Percentiles rank a stretch among this genome's conserved stretches.
Evolutionary conservation across 2,113 vertebrate genomes (phyloP).

Genomic region (Pimephales promelas): DNA sequence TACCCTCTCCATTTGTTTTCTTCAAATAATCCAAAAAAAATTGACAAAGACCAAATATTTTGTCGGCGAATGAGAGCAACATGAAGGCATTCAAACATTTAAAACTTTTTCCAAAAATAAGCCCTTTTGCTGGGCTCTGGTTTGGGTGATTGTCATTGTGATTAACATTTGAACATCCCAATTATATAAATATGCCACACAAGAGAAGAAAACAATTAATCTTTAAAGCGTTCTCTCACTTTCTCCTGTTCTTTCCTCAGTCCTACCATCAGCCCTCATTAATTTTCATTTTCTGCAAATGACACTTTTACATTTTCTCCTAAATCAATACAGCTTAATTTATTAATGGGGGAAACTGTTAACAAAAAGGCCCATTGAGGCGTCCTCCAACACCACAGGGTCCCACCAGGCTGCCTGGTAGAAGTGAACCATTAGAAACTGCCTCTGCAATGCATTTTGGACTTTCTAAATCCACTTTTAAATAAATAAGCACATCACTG

Average conservation of each 20-base stretch:
- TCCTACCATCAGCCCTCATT: not conserved
- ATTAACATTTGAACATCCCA: not conserved
- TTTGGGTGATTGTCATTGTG: not conserved
- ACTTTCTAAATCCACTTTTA: too few relatives aligned
- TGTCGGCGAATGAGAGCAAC: not conserved
- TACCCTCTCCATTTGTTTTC: not conserved
- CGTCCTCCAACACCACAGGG: not conserved
- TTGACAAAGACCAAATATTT: not conserved
- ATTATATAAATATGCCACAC: slow-evolving; percentile 14
- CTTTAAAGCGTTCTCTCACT: not conserved
- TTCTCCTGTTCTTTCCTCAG: not conserved
- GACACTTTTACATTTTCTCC: not conserved
- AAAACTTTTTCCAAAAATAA: not conserved
- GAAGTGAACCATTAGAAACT: not conserved
- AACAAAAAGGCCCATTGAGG: not conserved
- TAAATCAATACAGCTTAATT: slow-evolving; percentile 12
- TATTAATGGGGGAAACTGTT: not conserved
- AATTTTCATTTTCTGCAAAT: slow-evolving; percentile 13
- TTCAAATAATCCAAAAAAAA: slow-evolving; percentile 13
- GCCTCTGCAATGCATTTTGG: not conserved
- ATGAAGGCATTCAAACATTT: not conserved
- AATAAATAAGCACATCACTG: too few relatives aligned
- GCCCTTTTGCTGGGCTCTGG: not conserved
- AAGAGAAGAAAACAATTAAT: not conserved
- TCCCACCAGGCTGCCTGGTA: not conserved